Base-by-base conservation (phyloP, 2,888 invertebrate genomes). In the Atherix ibis region DNA sequence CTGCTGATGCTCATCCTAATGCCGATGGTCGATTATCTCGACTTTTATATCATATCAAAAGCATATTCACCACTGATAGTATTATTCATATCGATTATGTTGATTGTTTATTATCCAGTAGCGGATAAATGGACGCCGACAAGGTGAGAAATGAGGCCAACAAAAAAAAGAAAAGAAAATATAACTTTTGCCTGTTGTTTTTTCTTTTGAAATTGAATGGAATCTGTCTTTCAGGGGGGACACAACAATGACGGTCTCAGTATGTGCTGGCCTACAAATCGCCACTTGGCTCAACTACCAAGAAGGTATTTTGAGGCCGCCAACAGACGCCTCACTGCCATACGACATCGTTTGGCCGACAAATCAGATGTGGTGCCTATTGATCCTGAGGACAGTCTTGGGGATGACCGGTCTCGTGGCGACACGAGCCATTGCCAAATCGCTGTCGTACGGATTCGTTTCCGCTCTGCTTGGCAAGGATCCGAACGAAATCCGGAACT, bases 61-160 rank as follows among this genome's bases (percentile, higher is more conserved):
- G 59, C 64, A 27, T 72, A 68, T 52, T 69, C 81, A 4, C 77
- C 85, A 4, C 45, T 71, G 19, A 48, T 75, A 28, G 62, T 85
- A 27, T 49, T 82, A 6, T 56, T 70, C 2, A 53, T 71, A 24
- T 75, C 82, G 32, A 66, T 83, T 41, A 57, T 73, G 18, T 68
- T 76, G 48, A 73, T 87, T 40, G 66, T 80, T 27, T 78, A 73
- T 53, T 83, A 88, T 58, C 92, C 91, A 1, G 71, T 73, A 43
- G 75, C 82, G 32, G 77, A 81, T 44, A 76, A 75, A 49, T 89
- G 89, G 88, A 89, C 87, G 34, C 88, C 89, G 5, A 88, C 89
- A 13, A 76, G 80, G 83, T 81, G 62, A 52, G 43, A 8, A 30
- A 32, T 32, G n/a, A n/a, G n/a, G n/a, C n/a, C n/a, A n/a, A n/a